Evolutionary conservation across 2,113 vertebrate species (phyloP).

Genomic region (Lichenostomus cassidix): DNA sequence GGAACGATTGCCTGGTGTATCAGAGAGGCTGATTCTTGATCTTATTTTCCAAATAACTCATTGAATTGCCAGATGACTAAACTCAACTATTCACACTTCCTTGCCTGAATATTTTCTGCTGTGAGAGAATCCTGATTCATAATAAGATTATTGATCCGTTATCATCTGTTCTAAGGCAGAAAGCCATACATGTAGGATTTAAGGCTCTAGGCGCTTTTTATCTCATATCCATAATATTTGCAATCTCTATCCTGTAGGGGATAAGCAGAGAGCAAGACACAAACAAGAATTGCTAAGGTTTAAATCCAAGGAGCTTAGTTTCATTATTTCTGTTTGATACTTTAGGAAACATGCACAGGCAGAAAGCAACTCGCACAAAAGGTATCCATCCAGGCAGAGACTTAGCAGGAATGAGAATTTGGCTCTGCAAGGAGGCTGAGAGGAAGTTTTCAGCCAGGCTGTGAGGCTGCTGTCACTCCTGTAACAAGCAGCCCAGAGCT

Average conservation of each 20-base stretch:
- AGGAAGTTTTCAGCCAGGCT: neutral
- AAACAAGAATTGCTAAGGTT: slow-evolving; percentile 20
- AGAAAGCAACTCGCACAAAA: neutral
- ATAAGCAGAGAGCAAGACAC: slow-evolving; percentile 8
- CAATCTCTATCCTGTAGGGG: neutral
- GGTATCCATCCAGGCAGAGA: neutral
- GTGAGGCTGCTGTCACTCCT: neutral
- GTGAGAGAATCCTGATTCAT: neutral
- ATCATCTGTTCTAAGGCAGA: slow-evolving; percentile 30
- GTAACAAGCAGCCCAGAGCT: neutral
- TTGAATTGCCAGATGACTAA: slow-evolving; percentile 27
- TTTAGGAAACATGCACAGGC: neutral
- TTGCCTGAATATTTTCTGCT: neutral
- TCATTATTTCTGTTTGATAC: slow-evolving; percentile 1
- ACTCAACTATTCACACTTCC: neutral
- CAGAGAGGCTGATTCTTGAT: slow-evolving; percentile 17
- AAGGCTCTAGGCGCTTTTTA: slow-evolving; percentile 20
- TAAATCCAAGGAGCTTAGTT: slow-evolving; percentile 8
- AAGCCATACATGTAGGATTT: neutral
- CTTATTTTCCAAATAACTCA: slow-evolving; percentile 52
- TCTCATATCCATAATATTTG: slow-evolving; percentile 50
- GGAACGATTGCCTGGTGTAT: slow-evolving; percentile 15
- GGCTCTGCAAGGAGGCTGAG: neutral
- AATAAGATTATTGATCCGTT: slow-evolving; percentile 56
- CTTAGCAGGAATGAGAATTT: neutral